phyloP scores from a whole-genome alignment of 2,888 invertebrate species.

The Ashinkailepas kermadecensis region DNA sequence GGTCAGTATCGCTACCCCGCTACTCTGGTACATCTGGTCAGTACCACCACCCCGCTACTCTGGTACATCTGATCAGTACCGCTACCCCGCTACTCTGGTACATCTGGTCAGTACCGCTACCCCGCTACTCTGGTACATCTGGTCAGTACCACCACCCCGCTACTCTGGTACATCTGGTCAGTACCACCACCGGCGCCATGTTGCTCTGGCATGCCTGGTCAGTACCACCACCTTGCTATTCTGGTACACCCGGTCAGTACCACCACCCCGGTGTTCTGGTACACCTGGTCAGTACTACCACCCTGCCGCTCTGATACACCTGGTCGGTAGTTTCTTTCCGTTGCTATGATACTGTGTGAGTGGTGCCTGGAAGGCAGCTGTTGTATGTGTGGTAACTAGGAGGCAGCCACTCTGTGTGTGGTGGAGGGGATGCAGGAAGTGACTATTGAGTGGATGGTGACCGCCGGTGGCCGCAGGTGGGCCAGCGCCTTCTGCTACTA shows the following conservation, averaged over 20 bases:
- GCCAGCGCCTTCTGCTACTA: conserved; percentile 92
- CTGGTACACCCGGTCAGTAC: conserved; percentile 81
- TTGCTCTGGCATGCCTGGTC: conserved; percentile 46
- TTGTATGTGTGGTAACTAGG: too few relatives aligned
- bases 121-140: conserved; percentile 83
- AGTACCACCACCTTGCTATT: conserved; percentile 75
- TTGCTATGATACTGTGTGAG: conserved; percentile 63
- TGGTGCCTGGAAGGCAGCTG: too few relatives aligned
- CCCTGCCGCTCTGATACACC: conserved; percentile 82
- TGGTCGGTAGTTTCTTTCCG: conserved; percentile 66
- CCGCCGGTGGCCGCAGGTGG: conserved; percentile 54
- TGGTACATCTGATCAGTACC: too few relatives aligned
- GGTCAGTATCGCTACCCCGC: conserved; percentile 72
- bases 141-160: conserved; percentile 73
- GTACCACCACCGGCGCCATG: conserved; percentile 31
- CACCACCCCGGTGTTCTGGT: too few relatives aligned
- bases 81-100: conserved; percentile 77
- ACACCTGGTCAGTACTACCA: conserved; percentile 39
- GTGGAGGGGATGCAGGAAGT: too few relatives aligned
- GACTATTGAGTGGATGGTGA: conserved; percentile 33
- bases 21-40: conserved; percentile 91
- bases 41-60: conserved; percentile 28
- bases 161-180: conserved; percentile 91
- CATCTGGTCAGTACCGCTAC: conserved; percentile 80
- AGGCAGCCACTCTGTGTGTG: too few relatives aligned